Percentiles rank a stretch among this genome's conserved stretches.
These are phyloP conservation scores for Copsychus sechellarum DNA, from an alignment of 2,113 vertebrate species.

Conservation along the genomic window DNA sequence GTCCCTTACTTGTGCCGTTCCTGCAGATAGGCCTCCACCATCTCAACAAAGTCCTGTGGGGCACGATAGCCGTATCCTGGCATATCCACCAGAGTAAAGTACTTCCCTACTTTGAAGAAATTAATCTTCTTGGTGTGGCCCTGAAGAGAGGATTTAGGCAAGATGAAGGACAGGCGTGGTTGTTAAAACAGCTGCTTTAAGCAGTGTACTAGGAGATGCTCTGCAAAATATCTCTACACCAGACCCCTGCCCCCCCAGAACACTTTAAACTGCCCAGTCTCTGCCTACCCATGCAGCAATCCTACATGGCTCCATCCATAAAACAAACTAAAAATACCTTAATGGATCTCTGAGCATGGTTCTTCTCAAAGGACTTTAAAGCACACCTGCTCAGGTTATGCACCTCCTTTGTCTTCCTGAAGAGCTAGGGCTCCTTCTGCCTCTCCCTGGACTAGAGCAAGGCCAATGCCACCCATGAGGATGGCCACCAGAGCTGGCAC, in stretches of 20 bases:
- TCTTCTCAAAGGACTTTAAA: neutral
- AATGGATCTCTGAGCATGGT: neutral
- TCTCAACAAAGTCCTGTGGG: constrained; percentile 88
- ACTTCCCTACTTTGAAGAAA: constrained; percentile 90
- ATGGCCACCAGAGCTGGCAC: accelerated
- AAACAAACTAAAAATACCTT: neutral
- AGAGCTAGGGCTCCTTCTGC: neutral
- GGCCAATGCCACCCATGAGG: neutral
- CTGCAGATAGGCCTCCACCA: constrained; percentile 92
- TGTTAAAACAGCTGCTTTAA: neutral
- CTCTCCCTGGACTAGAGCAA: neutral
- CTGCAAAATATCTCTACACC: accelerated
- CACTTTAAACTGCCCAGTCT: neutral
- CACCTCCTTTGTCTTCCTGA: accelerated
- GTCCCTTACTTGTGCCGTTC: constrained; percentile 82
- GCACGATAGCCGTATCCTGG: constrained; percentile 91
- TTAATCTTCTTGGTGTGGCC: constrained; percentile 98
- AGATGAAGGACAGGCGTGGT: neutral
- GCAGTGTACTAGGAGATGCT: neutral
- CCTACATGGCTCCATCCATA: neutral
- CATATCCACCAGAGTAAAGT: constrained; percentile 93
- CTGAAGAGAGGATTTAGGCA: constrained; percentile 58
- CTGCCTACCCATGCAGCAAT: neutral
- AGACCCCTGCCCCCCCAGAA: accelerated
- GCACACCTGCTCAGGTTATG: no score